Conservation (phyloP, 2,888 invertebrate genomes). For the Gerosis bhagava region DNA sequence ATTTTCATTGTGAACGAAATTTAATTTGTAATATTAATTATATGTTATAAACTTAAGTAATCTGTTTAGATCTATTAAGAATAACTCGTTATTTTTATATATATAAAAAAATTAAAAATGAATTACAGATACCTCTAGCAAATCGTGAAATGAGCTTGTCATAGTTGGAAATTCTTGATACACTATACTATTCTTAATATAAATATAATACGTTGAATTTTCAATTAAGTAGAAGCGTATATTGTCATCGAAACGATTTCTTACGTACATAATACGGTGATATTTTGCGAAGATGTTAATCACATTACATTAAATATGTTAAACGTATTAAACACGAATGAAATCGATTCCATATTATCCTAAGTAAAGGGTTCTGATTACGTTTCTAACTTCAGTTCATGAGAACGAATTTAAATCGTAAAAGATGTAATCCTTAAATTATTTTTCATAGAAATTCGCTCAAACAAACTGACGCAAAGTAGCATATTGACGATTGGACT, state of each 20-base stretch:
- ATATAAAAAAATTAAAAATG: constrained; percentile 39
- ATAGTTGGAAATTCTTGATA: constrained; percentile 74
- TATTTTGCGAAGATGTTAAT: no score
- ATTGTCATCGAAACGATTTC: constrained; percentile 60
- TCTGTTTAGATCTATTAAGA: constrained; percentile 57
- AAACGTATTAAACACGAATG: no score
- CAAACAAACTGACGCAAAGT: constrained; percentile 58
- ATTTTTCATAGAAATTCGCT: constrained; percentile 40
- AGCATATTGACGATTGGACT: constrained; percentile 36
- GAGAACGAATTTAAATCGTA: constrained; percentile 41
- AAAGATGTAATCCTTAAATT: constrained; percentile 8
- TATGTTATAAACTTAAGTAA: constrained; percentile 59
- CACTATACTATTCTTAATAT: constrained; percentile 75
- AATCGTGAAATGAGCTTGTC: constrained; percentile 60
- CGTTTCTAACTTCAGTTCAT: constrained; percentile 59
- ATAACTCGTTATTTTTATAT: constrained; percentile 50
- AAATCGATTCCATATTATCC: constrained; percentile 45
- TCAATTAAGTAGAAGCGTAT: constrained; percentile 79
- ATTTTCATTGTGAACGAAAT: constrained; percentile 43
- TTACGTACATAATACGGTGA: constrained; percentile 51
- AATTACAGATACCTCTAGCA: constrained; percentile 44
- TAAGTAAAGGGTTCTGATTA: constrained; percentile 53
- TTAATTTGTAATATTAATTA: constrained; percentile 45
- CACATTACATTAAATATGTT: no score
- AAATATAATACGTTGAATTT: constrained; percentile 78